Evolutionary conservation across 2,888 invertebrate species (phyloP), one percentile per base, ranked within the genome.

Genomic region (Seira musarum): DNA sequence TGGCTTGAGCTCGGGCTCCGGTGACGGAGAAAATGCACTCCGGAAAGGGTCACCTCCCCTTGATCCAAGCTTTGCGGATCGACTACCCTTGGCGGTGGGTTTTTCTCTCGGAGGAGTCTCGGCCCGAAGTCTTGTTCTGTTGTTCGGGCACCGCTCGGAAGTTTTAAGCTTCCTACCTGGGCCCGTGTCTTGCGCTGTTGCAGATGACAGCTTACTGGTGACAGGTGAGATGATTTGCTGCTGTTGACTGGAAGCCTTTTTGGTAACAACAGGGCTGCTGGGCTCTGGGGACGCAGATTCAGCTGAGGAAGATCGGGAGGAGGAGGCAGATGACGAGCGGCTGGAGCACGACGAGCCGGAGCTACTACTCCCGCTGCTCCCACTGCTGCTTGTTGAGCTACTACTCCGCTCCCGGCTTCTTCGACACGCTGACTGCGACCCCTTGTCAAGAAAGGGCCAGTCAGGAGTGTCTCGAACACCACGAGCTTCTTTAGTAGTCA

Each of bases 101-200:
- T 94, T 93, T 92, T 93, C 93, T 94, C 94, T 91, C 91, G 93
- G 92, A 94, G 90, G 89, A 93, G 92, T 88, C 91, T 92, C 91
- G 91, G 93, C 91, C 92, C 92, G 91, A 91, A 92, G 91, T 91
- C 92, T 30, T 65, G 57, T 49, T 46, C 64, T 91, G 90, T 90
- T 91, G 91, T 92, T 93, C 92, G 92, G 91, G 91, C 92, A 91
- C 93, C 92, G 92, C 92, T 93, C 93, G 93, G 93, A 93, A 93
- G 93, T 93, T 93, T 93, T 93, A 92, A 93, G 93, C 93, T 93
- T 93, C 93, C 93, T 93, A 90, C 93, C 93, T 89, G 93, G 92
- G 91, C 92, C 91, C 92, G 81, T 72, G 72, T 73, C 70, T 67
- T 77, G 70, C 67, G 80, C 35, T 65, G 68, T 35, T 40, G 69